These are phyloP conservation scores for Hylaeus volcanicus DNA, from an alignment of 1,140 invertebrate species.

Conservation along the genomic window DNA sequence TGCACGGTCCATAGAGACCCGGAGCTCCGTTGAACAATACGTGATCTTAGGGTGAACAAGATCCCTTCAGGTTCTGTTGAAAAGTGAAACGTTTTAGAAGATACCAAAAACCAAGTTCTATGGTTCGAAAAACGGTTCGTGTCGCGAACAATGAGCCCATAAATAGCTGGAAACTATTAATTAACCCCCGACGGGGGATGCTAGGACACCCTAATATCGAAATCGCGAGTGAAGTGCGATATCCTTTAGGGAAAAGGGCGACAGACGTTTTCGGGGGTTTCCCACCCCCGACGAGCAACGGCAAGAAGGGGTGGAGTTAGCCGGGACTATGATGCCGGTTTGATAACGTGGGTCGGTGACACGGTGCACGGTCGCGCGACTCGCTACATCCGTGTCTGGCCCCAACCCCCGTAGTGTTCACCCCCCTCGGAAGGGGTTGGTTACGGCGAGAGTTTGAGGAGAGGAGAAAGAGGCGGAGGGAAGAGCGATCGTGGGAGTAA, in stretches of 20 bases:
- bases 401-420: not conserved
- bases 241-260: no score
- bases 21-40: not conserved
- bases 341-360: slow-evolving; percentile 32
- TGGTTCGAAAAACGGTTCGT: no score
- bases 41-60: no score
- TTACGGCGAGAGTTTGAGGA: not conserved
- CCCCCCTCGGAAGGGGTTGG: not conserved
- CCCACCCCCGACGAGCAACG: not conserved
- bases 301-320: no score
- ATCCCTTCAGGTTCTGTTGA: no score
- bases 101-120: no score
- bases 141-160: no score
- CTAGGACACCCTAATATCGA: no score
- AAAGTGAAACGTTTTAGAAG: no score
- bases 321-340: slow-evolving; percentile 21
- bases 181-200: no score
- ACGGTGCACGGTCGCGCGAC: slow-evolving; percentile 18
- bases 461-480: not conserved
- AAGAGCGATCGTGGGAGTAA: not conserved
- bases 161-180: no score
- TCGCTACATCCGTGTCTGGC: slow-evolving; percentile 22
- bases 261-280: not conserved
- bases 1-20: not conserved
- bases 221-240: not conserved